Evolutionary conservation across 2,113 vertebrate genomes (phyloP).

Genomic region (Gobio gobio): DNA sequence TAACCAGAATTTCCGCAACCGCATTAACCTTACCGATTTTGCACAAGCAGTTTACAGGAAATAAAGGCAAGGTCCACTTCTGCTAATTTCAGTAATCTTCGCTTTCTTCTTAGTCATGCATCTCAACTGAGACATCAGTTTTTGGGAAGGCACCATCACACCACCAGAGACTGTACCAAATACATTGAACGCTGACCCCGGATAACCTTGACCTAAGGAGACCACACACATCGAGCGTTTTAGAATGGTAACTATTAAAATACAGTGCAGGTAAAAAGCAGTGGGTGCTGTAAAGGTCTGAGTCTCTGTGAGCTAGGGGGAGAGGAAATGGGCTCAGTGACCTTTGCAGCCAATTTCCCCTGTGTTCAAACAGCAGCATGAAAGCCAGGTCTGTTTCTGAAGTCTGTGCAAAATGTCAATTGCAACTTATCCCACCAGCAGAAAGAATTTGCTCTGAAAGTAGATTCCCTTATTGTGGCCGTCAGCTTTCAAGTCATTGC

Average conservation of each 20-base stretch:
- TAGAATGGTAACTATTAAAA: conserved; percentile 68
- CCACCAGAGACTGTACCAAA: conserved; percentile 34
- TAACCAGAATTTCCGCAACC: background rate
- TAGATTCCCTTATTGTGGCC: conserved; percentile 68
- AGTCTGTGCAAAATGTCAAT: conserved; percentile 80
- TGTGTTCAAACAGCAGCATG: conserved; percentile 82
- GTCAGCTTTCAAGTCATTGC: conserved; percentile 66
- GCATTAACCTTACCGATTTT: background rate
- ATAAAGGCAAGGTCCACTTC: conserved; percentile 33
- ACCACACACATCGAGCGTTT: conserved; percentile 60
- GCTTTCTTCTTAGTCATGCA: conserved; percentile 34
- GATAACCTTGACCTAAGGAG: conserved; percentile 27
- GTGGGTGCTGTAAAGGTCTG: conserved; percentile 63
- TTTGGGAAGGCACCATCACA: conserved; percentile 30
- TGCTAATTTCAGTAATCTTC: conserved; percentile 14
- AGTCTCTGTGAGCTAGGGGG: conserved; percentile 70
- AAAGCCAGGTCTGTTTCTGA: conserved; percentile 83
- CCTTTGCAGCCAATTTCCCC: conserved; percentile 81
- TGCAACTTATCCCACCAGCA: conserved; percentile 80
- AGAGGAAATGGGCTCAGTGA: conserved; percentile 84
- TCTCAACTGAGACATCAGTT: conserved; percentile 31
- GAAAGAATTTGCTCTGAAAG: conserved; percentile 77
- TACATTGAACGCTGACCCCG: conserved; percentile 3
- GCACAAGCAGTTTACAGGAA: background rate
- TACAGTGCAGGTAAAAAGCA: conserved; percentile 69